Evolutionary conservation across 2,797 vertebrate species (phyloP).

Genomic region (Prunella strophiata): DNA sequence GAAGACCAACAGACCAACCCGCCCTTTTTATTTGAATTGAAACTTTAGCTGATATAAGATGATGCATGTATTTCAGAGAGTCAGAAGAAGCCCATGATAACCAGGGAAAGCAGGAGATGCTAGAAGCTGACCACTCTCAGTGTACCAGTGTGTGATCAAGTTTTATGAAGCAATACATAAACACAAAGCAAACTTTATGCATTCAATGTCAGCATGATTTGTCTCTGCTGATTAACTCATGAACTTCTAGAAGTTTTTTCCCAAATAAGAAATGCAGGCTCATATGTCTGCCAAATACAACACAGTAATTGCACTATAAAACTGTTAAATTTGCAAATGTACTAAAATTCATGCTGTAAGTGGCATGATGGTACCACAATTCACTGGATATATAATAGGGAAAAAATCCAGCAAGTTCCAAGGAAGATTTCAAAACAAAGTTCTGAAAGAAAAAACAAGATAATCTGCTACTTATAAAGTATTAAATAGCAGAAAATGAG

Average conservation of each 20-base stretch:
- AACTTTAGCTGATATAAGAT: not conserved
- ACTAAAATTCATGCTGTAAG: not conserved
- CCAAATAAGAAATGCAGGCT: constrained; percentile 2
- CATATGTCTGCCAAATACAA: not conserved
- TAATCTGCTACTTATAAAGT: not conserved
- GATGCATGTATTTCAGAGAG: not conserved
- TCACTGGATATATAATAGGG: not conserved
- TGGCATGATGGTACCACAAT: not conserved
- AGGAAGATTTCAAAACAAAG: not conserved
- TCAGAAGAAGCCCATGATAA: not conserved
- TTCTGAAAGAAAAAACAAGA: not conserved
- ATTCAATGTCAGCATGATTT: not conserved
- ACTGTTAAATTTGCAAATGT: not conserved
- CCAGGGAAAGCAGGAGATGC: not conserved
- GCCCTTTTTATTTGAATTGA: rapidly evolving
- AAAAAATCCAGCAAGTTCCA: not conserved
- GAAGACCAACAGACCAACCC: not conserved
- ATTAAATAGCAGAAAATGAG: not conserved
- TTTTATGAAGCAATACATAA: not conserved
- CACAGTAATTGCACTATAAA: not conserved
- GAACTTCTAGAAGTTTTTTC: not conserved
- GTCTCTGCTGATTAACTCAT: not conserved
- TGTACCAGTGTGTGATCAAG: rapidly evolving
- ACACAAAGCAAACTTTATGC: not conserved
- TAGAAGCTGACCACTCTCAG: not conserved